Percentiles rank a stretch among this genome's conserved stretches.
These are phyloP conservation scores for Calidris pygmaea DNA, from an alignment of 2,113 vertebrate species.

Conservation along the genomic window DNA sequence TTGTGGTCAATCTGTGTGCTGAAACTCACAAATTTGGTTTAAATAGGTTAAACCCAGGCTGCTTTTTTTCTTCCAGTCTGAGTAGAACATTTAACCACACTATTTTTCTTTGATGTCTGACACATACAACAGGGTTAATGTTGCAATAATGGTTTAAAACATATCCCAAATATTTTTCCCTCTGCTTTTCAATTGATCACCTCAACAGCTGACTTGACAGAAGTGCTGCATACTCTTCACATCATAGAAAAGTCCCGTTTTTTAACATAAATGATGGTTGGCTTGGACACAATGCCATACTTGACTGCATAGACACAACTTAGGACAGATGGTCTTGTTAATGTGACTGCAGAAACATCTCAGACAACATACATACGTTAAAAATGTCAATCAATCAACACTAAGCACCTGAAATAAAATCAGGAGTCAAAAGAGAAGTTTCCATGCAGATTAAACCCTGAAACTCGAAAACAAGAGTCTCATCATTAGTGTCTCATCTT, in stretches of 20 bases:
- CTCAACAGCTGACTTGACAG: neutral
- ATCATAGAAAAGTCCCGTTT: neutral
- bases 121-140: neutral
- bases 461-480: neutral
- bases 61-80: neutral
- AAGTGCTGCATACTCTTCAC: neutral
- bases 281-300: neutral
- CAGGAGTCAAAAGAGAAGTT: neutral
- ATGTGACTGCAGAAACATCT: neutral
- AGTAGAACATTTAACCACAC: neutral
- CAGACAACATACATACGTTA: neutral
- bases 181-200: neutral
- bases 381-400: neutral
- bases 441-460: neutral
- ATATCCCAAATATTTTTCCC: neutral
- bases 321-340: neutral
- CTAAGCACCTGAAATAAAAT: neutral
- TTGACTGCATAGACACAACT: neutral
- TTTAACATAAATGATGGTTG: neutral
- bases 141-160: neutral
- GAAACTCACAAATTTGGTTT: neutral
- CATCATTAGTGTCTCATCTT: no score
- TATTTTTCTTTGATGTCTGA: neutral
- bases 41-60: neutral
- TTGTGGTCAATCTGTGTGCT: neutral